Conservation (phyloP, 2,113 vertebrate species). For the Nothobranchius furzeri region DNA sequence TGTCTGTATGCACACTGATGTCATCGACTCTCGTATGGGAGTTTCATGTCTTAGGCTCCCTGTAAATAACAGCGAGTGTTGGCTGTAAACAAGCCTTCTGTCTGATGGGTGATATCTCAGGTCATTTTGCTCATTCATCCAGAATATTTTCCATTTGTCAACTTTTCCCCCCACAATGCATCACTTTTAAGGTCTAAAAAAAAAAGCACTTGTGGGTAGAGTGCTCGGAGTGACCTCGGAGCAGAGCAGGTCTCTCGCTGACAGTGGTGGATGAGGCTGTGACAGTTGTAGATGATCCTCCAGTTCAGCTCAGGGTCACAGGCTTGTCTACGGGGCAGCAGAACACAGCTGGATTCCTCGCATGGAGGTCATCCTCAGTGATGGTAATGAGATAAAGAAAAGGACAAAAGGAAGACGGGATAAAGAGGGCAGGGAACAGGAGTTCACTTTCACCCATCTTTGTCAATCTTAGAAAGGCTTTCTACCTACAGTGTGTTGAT, state of each 20-base stretch:
- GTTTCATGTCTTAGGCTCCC: constrained; percentile 53
- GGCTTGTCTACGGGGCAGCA: constrained; percentile 69
- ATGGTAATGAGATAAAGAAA: constrained; percentile 79
- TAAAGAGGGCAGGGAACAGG: constrained; percentile 56
- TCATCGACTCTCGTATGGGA: constrained; percentile 53
- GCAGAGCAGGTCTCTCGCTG: constrained; percentile 41
- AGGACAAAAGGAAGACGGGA: constrained; percentile 71
- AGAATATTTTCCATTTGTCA: constrained; percentile 25
- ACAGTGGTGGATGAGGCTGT: constrained; percentile 62
- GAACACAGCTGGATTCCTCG: constrained; percentile 66
- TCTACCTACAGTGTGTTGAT: constrained; percentile 69
- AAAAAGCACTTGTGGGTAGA: constrained; percentile 15
- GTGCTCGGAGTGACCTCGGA: constrained; percentile 49
- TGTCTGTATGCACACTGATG: constrained; percentile 23
- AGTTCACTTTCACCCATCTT: constrained; percentile 65
- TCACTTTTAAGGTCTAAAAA: constrained; percentile 4
- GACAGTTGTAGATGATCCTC: constrained; percentile 73
- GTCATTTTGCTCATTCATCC: constrained; percentile 46
- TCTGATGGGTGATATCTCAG: constrained; percentile 57
- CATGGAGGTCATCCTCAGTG: constrained; percentile 70
- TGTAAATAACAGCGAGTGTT: constrained; percentile 74
- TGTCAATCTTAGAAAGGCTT: constrained; percentile 56
- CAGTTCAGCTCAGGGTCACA: constrained; percentile 76
- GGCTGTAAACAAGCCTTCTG: constrained; percentile 72
- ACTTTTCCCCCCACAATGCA: background rate